A percentile compares a stretch with the other conserved stretches of the same genome.
phyloP scores from a whole-genome alignment of 2,888 invertebrate species.

The Gortyna flavago region DNA sequence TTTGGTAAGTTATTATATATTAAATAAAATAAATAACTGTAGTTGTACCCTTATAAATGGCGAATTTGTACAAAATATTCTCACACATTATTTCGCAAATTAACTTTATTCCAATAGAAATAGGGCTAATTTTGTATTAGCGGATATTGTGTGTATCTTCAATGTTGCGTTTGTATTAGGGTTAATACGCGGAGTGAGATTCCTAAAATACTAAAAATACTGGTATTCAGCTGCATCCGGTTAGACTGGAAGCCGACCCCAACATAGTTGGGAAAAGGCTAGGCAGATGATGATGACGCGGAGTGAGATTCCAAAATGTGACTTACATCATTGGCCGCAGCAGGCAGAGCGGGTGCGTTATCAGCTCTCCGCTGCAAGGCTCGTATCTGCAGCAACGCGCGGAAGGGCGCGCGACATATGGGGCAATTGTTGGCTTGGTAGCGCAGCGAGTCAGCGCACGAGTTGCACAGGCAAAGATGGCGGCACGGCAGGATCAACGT shows the following conservation, averaged over 20 bases:
- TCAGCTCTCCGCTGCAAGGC: constrained; percentile 93
- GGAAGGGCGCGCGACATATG: constrained; percentile 99
- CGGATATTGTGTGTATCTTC: not conserved
- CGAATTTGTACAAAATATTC: not conserved
- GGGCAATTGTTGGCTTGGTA: constrained; percentile 99
- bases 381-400: constrained; percentile 98
- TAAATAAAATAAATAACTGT: no score
- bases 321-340: constrained; percentile 90
- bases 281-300: no score
- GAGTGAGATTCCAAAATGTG: not conserved
- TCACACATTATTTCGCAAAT: not conserved
- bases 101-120: no score
- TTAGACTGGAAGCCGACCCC: no score
- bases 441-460: constrained; percentile 98
- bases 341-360: constrained; percentile 77
- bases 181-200: not conserved
- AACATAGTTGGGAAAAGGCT: no score
- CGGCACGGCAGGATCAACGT: constrained; percentile 99
- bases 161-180: not conserved
- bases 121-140: not conserved
- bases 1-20: no score
- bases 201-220: no score
- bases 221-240: no score
- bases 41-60: no score
- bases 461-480: constrained; percentile 98